These are phyloP conservation scores for Rattus rattus DNA, from an alignment of 2,113 vertebrate species.

Conservation along the genomic window DNA sequence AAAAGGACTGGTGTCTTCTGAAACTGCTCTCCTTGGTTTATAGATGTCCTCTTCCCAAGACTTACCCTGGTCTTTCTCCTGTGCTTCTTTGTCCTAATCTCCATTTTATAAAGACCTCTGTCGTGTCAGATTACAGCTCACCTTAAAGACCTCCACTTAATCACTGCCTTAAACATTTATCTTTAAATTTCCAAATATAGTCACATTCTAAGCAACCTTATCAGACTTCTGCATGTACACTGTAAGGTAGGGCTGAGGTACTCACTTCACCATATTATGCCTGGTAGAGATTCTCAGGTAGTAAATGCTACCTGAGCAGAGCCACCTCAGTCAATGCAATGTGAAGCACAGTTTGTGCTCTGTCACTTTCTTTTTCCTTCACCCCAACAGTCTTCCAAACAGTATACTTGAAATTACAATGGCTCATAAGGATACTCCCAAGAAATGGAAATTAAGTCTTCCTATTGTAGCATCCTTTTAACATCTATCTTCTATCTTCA, in stretches of 20 bases:
- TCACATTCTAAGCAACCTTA: neutral
- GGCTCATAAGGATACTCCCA: slow-evolving; percentile 2
- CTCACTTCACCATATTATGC: neutral
- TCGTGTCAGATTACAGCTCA: neutral
- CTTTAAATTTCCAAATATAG: neutral
- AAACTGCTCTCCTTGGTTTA: neutral
- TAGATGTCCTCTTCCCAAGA: neutral
- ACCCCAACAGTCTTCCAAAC: neutral
- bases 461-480: slow-evolving; percentile 50
- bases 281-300: neutral
- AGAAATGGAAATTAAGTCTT: slow-evolving; percentile 37
- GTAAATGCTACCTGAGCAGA: neutral
- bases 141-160: neutral
- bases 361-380: neutral
- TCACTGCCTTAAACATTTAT: neutral
- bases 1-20: neutral
- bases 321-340: neutral
- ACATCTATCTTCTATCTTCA: slow-evolving; percentile 9
- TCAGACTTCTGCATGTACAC: neutral
- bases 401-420: neutral
- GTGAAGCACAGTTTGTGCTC: neutral
- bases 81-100: neutral
- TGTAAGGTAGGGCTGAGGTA: neutral
- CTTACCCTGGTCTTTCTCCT: neutral
- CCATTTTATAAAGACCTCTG: neutral